Percentiles rank a stretch among this genome's conserved stretches.
Evolutionary conservation across 2,113 vertebrate species (phyloP).

Genomic region (Anarhynchus alexandrinus): DNA sequence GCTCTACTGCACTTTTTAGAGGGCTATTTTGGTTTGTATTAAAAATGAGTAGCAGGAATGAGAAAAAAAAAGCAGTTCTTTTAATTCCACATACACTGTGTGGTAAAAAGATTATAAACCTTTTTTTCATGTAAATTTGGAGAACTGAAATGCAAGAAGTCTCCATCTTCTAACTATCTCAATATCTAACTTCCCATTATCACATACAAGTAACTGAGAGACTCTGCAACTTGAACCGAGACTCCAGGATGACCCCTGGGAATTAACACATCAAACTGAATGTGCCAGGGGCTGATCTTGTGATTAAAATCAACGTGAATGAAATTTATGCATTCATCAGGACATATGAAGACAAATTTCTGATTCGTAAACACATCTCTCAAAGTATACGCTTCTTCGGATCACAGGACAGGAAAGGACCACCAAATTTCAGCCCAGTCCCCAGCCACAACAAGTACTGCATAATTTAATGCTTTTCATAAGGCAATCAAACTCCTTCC

Average conservation of each 20-base stretch:
- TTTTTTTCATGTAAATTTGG: neutral
- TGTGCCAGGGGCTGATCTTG: accelerated
- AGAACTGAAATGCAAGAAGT: neutral
- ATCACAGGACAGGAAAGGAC: neutral
- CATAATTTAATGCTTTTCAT: neutral
- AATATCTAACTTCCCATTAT: neutral
- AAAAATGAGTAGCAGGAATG: neutral
- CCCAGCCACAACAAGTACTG: neutral
- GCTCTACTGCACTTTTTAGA: neutral
- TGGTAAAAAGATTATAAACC: neutral
- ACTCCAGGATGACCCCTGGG: neutral
- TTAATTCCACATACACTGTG: neutral
- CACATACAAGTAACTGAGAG: neutral
- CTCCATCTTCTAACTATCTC: neutral
- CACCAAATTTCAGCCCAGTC: neutral
- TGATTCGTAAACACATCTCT: neutral
- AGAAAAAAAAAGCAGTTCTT: neutral
- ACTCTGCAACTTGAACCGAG: neutral
- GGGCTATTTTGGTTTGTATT: neutral
- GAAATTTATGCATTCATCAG: neutral
- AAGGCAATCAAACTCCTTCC: neutral
- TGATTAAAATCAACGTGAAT: neutral
- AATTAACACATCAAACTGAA: neutral
- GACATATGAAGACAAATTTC: neutral
- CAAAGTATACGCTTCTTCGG: accelerated